phyloP scores from a whole-genome alignment of 2,888 invertebrate species.

The Pheosia tremula region DNA sequence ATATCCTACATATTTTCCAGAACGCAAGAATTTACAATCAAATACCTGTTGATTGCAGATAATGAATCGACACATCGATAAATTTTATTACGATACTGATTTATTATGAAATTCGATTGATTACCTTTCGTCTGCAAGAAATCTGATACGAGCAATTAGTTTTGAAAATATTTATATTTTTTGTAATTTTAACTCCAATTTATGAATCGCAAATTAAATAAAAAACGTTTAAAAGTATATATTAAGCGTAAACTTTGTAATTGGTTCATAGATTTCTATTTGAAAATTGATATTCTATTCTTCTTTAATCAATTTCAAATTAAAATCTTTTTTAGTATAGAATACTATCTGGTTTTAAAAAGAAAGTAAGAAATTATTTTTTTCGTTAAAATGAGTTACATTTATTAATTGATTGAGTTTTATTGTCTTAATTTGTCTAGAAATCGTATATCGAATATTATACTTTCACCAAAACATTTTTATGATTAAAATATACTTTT shows the following conservation, averaged over 20 bases:
- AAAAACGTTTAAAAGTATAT: slow-evolving; percentile 3
- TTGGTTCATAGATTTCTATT: slow-evolving; percentile 1
- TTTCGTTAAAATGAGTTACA: not conserved
- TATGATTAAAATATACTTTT: too few species aligned
- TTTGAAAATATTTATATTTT: not conserved
- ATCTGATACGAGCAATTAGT: slow-evolving; percentile 7
- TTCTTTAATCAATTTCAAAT: not conserved
- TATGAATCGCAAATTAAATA: slow-evolving; percentile 3
- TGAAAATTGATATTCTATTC: not conserved
- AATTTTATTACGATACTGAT: slow-evolving; percentile 6
- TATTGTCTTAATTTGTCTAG: too few species aligned
- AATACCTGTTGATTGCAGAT: not conserved
- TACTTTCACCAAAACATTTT: too few species aligned
- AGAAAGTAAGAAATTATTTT: too few species aligned
- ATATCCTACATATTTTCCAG: not conserved
- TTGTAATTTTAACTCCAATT: slow-evolving; percentile 10
- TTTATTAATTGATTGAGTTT: not conserved
- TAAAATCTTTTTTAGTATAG: not conserved
- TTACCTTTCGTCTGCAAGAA: slow-evolving; percentile 7
- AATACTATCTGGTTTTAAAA: too few species aligned
- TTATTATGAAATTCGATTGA: slow-evolving; percentile 1
- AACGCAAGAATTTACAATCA: not conserved
- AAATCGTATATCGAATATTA: too few species aligned
- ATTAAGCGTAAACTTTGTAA: slow-evolving; percentile 8
- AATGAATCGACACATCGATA: not conserved